Base-by-base conservation (phyloP, 2,113 vertebrate genomes). In the Sterrhoptilus dennistouni region DNA sequence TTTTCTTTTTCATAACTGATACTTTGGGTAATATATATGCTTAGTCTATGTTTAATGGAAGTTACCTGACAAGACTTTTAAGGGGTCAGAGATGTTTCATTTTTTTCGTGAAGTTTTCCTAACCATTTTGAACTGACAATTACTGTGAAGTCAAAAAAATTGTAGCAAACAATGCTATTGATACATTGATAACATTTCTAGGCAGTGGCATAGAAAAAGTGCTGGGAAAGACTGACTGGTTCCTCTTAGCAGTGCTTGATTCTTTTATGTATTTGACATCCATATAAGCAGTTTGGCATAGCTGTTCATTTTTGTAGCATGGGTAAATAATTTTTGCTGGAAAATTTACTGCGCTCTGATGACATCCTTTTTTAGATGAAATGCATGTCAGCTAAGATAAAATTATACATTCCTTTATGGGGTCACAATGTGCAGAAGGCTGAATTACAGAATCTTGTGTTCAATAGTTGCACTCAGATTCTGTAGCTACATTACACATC, bases 71-170 rank as follows among this genome's bases (percentile, higher is more conserved):
- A 61, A 53, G 47, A 7, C 33, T 84, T 90, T 54, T 14, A 87
- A 82, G 14, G 18, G 2, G 5, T 38, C 13, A 29, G 12, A 63
- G 15, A 31, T 3, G 11, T 54, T 75, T 84, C 4, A 0, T 0
- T 54, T 82, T 14, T 64, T 61, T 70, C 23, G 11, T 27, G 0
- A 85, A 64, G 5, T 61, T 93, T 81, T 92, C 13, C 44, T 72
- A 60, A 56, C 10, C 3, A 6, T 49, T 93, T 77, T 72, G 38
- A 71, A 75, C 59, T 72, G 0, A 27, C 22, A 66, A 4, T 80
- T 90, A 57, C 16, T 38, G 5, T 28, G 22, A 84, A 82, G 20
- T 9, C 3, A 65, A 57, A 92, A 76, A 79, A 29, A 36, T 13
- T 38, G 10, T 42, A 80, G 21, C 24, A 59, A 83, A 44, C n/a